Evolutionary conservation across 37 sponge, comb jelly and placozoan species (phyloP).

Genomic region (Chondrosia reniformis): DNA sequence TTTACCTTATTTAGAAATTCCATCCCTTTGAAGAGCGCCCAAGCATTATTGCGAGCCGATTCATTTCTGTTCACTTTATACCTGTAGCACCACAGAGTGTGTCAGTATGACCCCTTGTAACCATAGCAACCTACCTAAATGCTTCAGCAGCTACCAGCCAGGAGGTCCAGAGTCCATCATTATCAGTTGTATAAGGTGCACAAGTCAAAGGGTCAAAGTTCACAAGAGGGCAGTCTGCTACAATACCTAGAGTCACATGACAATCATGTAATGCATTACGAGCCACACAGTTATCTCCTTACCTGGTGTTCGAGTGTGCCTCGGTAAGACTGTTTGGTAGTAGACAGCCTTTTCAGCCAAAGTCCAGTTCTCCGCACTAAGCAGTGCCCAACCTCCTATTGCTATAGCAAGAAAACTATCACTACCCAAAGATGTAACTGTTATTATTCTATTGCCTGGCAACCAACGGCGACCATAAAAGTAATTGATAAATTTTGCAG

Average conservation of each 20-base stretch:
- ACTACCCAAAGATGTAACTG: not conserved
- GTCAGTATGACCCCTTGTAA: not conserved
- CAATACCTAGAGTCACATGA: constrained; percentile 37
- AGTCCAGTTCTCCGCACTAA: constrained; percentile 64
- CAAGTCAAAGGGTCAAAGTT: constrained; percentile 53
- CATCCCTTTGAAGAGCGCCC: constrained; percentile 61
- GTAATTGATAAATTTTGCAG: constrained; percentile 45
- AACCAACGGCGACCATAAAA: constrained; percentile 67
- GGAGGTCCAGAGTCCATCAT: constrained; percentile 84
- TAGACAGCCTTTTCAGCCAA: constrained; percentile 62
- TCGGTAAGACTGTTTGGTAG: constrained; percentile 61
- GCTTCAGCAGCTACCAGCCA: constrained; percentile 69
- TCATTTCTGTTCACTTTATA: constrained; percentile 49
- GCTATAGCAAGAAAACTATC: constrained; percentile 38
- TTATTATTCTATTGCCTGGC: constrained; percentile 39
- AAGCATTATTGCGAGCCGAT: constrained; percentile 46
- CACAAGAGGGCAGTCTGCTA: constrained; percentile 60
- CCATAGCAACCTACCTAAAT: constrained; percentile 23
- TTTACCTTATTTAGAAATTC: constrained; percentile 64
- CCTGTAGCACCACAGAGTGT: not conserved
- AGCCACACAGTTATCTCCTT: not conserved
- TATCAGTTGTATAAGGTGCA: constrained; percentile 65
- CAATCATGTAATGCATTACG: not conserved
- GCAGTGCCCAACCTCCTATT: constrained; percentile 53
- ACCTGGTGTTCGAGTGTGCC: constrained; percentile 76